Conservation (phyloP, 2,113 vertebrate species). For the Meles meles region DNA sequence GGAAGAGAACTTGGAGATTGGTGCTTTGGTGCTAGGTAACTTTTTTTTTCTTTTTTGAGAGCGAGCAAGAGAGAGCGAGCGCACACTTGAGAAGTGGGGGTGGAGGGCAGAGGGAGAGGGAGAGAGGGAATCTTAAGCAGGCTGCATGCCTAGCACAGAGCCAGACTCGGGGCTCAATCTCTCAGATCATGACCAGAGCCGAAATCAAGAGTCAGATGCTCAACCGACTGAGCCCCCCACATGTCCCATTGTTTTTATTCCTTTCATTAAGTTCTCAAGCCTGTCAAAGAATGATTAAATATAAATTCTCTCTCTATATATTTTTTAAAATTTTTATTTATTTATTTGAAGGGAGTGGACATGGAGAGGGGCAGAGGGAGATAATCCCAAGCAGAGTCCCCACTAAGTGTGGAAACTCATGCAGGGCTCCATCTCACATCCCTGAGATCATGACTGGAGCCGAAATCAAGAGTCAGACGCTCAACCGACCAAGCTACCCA, state of each 20-base stretch:
- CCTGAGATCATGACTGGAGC: background rate
- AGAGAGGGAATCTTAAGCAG: background rate
- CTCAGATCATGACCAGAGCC: background rate
- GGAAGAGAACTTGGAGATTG: background rate
- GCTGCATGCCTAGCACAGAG: background rate
- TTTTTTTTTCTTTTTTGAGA: background rate
- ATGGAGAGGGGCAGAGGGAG: background rate
- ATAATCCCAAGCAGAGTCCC: background rate
- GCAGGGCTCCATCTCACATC: background rate
- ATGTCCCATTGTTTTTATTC: background rate
- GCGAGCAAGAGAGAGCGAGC: background rate
- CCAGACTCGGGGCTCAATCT: background rate
- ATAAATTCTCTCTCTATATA: background rate
- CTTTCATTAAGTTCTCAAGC: background rate
- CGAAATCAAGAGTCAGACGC: background rate
- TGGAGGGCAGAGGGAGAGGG: background rate
- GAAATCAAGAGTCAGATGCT: background rate
- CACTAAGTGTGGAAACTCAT: background rate
- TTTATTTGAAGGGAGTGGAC: background rate
- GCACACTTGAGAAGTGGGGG: background rate
- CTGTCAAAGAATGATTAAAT: background rate
- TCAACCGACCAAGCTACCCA: background rate
- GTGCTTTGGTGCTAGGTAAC: background rate
- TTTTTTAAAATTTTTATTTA: background rate
- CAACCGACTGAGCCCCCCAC: background rate